Evolutionary conservation across 2,888 invertebrate genomes (phyloP).

Genomic region (Hydraecia micacea): DNA sequence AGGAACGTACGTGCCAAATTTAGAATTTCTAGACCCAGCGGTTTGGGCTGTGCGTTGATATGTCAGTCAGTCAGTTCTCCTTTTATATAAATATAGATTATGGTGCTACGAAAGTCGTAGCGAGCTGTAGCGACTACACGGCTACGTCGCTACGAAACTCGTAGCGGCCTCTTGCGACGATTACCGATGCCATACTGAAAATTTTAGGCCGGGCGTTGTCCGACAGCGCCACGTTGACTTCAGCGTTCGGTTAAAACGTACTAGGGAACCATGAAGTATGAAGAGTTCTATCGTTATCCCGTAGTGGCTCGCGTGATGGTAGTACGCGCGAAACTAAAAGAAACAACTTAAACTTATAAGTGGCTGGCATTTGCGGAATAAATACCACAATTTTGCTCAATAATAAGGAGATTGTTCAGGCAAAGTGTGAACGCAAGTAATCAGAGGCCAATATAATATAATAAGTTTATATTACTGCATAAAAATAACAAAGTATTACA

Average conservation of each 20-base stretch:
- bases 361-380: not conserved
- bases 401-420: not conserved
- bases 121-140: not conserved
- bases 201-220: not conserved
- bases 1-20: no score
- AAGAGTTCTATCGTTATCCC: not conserved
- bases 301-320: not conserved
- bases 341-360: not conserved
- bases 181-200: not conserved
- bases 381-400: not conserved
- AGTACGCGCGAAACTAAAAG: not conserved
- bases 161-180: slow-evolving; percentile 14
- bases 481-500: no score
- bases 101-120: slow-evolving; percentile 10
- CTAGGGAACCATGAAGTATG: slow-evolving; percentile 12
- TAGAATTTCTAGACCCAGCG: no score
- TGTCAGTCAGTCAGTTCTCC: no score
- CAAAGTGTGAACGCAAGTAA: not conserved
- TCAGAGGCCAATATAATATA: not conserved
- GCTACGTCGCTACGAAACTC: slow-evolving; percentile 20
- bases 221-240: not conserved
- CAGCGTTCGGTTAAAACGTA: slow-evolving; percentile 21
- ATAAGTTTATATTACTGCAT: no score
- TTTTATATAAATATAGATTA: no score
- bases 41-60: no score